Conservation (phyloP, 2,113 vertebrate genomes). For the Chaetodon auriga region DNA sequence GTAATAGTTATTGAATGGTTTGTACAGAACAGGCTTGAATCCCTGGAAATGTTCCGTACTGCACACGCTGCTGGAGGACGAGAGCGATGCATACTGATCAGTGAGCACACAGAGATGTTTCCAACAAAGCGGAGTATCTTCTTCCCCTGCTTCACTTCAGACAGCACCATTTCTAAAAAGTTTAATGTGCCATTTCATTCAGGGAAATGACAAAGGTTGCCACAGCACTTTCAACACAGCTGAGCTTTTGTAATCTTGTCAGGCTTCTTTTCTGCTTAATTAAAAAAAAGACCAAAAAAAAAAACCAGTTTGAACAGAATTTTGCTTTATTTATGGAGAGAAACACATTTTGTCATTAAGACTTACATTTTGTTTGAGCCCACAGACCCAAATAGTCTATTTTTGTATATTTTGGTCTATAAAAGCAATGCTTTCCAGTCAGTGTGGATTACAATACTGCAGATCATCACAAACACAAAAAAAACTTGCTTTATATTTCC, state of each 20-base stretch:
- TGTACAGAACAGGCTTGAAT: neutral
- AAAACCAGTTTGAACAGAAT: constrained; percentile 73
- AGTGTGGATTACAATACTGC: constrained; percentile 80
- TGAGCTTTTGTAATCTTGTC: neutral
- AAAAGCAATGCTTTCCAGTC: constrained; percentile 82
- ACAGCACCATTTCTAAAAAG: neutral
- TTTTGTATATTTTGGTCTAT: constrained; percentile 78
- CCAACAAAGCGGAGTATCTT: neutral
- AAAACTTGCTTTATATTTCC: constrained; percentile 67
- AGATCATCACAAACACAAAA: constrained; percentile 79
- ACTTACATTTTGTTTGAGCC: constrained; percentile 90
- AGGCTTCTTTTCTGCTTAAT: neutral
- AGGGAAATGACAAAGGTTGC: neutral
- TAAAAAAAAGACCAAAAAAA: constrained; percentile 36
- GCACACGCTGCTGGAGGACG: neutral
- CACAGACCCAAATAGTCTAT: constrained; percentile 85
- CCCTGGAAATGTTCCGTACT: neutral
- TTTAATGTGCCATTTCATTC: neutral
- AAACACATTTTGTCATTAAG: constrained; percentile 89
- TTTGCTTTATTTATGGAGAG: constrained; percentile 84
- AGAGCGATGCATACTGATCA: neutral
- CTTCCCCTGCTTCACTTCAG: neutral
- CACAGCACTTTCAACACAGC: neutral
- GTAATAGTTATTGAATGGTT: neutral
- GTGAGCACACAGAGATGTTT: neutral